A percentile compares a stretch with the other conserved stretches of the same genome.
Evolutionary conservation across 1,140 invertebrate genomes (phyloP).

Genomic region (Penaeus japonicus): DNA sequence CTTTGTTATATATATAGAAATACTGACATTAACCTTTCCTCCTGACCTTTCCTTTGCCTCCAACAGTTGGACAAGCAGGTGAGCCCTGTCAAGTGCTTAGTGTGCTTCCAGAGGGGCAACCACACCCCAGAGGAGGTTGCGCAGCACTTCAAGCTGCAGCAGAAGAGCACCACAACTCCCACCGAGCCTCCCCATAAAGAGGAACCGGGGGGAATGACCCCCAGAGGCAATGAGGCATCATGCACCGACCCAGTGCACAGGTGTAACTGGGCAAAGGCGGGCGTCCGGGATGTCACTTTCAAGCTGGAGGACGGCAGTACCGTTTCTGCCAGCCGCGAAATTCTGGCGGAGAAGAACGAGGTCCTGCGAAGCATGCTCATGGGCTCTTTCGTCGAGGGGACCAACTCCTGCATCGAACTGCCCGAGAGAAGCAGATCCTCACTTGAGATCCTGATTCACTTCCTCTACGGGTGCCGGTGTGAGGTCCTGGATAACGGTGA

Average conservation of each 20-base stretch:
- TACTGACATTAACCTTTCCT: too few species aligned
- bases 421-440: background rate
- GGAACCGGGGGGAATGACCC: too few species aligned
- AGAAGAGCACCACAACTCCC: background rate
- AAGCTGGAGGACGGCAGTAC: constrained; percentile 32
- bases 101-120: constrained; percentile 9
- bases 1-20: too few species aligned
- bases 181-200: too few species aligned
- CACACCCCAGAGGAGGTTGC: constrained; percentile 36
- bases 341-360: constrained; percentile 34
- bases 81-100: constrained; percentile 23
- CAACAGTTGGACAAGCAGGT: constrained; percentile 33
- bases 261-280: too few species aligned
- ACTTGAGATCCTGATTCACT: constrained; percentile 27
- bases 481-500: background rate
- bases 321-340: constrained; percentile 27
- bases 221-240: too few species aligned
- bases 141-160: constrained; percentile 13
- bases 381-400: constrained; percentile 34
- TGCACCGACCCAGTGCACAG: too few species aligned
- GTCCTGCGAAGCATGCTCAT: constrained; percentile 31
- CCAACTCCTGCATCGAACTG: constrained; percentile 3
- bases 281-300: constrained; percentile 26
- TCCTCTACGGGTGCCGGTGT: constrained; percentile 33
- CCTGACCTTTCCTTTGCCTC: background rate